Percentiles rank a stretch among this genome's conserved stretches.
phyloP scores from a whole-genome alignment of 1,140 invertebrate genomes.

The Amphibalanus amphitrite region DNA sequence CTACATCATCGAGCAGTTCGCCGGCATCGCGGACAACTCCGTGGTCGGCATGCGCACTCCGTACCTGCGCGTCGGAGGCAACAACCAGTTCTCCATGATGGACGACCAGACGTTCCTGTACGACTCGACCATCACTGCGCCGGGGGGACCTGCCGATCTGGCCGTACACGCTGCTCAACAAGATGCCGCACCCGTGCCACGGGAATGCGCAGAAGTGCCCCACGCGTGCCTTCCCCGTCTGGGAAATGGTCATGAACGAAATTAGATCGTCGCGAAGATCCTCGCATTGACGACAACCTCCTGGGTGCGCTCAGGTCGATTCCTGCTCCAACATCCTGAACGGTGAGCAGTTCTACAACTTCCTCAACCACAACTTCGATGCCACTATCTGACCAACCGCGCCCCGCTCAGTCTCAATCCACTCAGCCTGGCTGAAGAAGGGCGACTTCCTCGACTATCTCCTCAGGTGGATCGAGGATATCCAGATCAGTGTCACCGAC shows the following conservation, averaged over 20 bases:
- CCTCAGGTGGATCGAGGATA: conserved; percentile 86
- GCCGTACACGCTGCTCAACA: conserved; percentile 95
- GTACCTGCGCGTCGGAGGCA: conserved; percentile 79
- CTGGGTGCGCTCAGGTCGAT: conserved; percentile 91
- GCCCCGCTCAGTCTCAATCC: conserved; percentile 87
- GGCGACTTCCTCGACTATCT: conserved; percentile 86
- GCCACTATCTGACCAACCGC: conserved; percentile 84
- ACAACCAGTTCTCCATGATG: conserved; percentile 97
- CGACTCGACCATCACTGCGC: conserved; percentile 86
- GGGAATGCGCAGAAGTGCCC: conserved; percentile 85
- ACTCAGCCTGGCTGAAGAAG: conserved; percentile 88
- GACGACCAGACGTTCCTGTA: conserved; percentile 90
- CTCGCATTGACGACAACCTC: conserved; percentile 77
- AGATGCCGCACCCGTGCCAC: conserved; percentile 86
- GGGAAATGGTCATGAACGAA: conserved; percentile 99
- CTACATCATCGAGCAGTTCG: conserved; percentile 77
- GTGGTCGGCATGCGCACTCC: conserved; percentile 86
- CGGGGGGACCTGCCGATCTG: conserved; percentile 78
- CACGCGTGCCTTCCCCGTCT: conserved; percentile 71
- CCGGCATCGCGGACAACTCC: conserved; percentile 82
- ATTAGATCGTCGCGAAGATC: conserved; percentile 76
- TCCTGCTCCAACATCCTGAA: conserved; percentile 85
- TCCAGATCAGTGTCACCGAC: conserved; percentile 67
- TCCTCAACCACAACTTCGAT: conserved; percentile 89
- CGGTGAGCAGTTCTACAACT: conserved; percentile 88